These are phyloP conservation scores for Drosophila leontia DNA, from an alignment of 1,140 invertebrate genomes.

Conservation along the genomic window DNA sequence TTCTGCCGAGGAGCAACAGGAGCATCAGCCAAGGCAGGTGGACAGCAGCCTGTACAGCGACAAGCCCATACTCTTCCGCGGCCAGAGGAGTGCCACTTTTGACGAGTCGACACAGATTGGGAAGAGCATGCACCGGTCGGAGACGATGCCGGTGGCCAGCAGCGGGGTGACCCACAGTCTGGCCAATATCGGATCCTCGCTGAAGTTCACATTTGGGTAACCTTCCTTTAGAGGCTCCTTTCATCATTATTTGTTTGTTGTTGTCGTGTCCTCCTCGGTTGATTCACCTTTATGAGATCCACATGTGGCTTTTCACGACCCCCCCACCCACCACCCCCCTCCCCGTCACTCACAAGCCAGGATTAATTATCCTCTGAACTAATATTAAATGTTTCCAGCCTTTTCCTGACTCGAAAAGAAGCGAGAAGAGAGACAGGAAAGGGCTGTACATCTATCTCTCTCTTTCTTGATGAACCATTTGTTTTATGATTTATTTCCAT, in stretches of 20 bases:
- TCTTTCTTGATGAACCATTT: conserved; percentile 24
- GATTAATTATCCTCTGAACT: neutral
- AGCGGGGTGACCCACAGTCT: conserved; percentile 89
- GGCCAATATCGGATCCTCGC: conserved; percentile 90
- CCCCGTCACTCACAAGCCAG: neutral
- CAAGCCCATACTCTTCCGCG: conserved; percentile 87
- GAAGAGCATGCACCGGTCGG: conserved; percentile 89
- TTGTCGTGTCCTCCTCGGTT: neutral
- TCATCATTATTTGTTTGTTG: neutral
- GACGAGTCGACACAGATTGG: conserved; percentile 86
- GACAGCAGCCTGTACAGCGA: conserved; percentile 83
- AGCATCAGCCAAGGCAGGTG: conserved; percentile 29
- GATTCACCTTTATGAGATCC: conserved; percentile 14
- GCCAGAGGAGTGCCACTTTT: conserved; percentile 87
- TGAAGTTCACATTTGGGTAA: conserved; percentile 94
- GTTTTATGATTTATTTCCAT: conserved; percentile 56
- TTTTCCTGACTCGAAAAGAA: neutral
- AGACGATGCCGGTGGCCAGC: conserved; percentile 91
- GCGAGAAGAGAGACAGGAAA: neutral
- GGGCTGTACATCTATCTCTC: neutral
- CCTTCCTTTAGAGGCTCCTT: neutral
- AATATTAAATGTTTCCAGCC: neutral
- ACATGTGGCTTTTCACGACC: conserved; percentile 4
- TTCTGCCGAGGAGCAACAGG: conserved; percentile 36
- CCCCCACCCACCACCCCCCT: neutral